Evolutionary conservation across 2,888 invertebrate genomes (phyloP).

Genomic region (Lasioglossum morio): DNA sequence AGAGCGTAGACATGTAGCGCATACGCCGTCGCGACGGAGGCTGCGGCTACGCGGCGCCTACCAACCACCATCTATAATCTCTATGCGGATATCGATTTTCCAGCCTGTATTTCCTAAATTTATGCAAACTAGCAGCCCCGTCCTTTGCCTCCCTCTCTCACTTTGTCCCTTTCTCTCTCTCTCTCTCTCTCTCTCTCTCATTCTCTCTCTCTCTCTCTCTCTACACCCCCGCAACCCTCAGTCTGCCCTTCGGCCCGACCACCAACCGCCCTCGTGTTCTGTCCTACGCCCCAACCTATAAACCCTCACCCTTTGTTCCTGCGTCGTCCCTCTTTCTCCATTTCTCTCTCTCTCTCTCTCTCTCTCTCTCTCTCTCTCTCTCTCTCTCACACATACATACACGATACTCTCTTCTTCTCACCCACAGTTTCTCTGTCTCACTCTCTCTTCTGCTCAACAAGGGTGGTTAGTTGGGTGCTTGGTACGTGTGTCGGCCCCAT

Average conservation of each 20-base stretch:
- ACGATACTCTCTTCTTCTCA: too few species aligned
- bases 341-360: neutral
- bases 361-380: neutral
- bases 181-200: neutral
- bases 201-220: neutral
- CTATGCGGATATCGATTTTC: constrained; percentile 85
- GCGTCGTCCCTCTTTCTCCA: neutral
- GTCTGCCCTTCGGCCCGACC: constrained; percentile 57
- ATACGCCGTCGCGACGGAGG: constrained; percentile 84
- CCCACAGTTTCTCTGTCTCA: constrained; percentile 1
- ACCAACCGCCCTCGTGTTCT: constrained; percentile 40
- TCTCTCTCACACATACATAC: too few species aligned
- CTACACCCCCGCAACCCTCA: neutral
- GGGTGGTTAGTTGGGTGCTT: constrained; percentile 43
- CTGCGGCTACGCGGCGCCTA: constrained; percentile 85
- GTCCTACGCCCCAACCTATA: constrained; percentile 48
- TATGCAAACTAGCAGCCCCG: constrained; percentile 83
- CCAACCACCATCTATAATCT: constrained; percentile 85
- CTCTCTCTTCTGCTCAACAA: constrained; percentile 11
- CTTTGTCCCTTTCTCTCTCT: neutral
- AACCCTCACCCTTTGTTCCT: constrained; percentile 40
- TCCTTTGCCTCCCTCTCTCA: constrained; percentile 35
- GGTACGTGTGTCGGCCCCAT: constrained; percentile 78
- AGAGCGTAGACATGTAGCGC: constrained; percentile 81
- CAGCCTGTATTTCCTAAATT: constrained; percentile 85